Conservation (phyloP, 2,113 vertebrate species). For the Meles meles region DNA sequence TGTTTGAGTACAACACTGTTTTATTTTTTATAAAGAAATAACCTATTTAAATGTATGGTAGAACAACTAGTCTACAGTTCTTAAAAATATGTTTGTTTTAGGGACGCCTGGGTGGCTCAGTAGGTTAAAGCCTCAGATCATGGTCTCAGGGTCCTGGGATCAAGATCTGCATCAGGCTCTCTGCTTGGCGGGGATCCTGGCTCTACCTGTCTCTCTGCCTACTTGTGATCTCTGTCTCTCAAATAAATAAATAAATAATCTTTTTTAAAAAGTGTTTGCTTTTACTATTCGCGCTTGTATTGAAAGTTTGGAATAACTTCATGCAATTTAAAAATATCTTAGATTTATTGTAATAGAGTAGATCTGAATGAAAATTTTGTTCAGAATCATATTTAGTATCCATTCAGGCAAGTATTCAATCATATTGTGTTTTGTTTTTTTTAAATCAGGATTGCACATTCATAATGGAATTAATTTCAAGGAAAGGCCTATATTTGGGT, state of each 20-base stretch:
- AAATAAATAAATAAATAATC: too few relatives aligned
- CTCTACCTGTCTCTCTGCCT: too few relatives aligned
- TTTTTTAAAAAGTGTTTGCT: background rate
- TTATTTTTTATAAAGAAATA: background rate
- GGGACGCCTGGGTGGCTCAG: too few relatives aligned
- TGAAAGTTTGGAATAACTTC: background rate
- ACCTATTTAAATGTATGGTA: background rate
- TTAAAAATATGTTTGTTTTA: background rate
- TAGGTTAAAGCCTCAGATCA: too few relatives aligned
- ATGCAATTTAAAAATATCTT: background rate
- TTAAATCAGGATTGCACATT: background rate
- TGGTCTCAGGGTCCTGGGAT: too few relatives aligned
- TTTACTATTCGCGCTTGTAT: background rate
- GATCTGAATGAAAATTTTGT: background rate
- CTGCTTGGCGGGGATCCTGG: too few relatives aligned
- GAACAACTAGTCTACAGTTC: background rate
- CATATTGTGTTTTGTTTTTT: background rate
- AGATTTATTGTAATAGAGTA: background rate
- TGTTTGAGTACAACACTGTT: background rate
- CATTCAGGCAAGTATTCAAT: background rate
- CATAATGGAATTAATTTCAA: background rate
- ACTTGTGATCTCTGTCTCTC: too few relatives aligned
- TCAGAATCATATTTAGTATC: background rate
- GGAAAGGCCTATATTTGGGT: background rate
- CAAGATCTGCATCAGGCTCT: fast-evolving